Evolutionary conservation across 2,888 invertebrate species (phyloP), one percentile per base, ranked within the genome.

Genomic region (Clistopyga incitator): DNA sequence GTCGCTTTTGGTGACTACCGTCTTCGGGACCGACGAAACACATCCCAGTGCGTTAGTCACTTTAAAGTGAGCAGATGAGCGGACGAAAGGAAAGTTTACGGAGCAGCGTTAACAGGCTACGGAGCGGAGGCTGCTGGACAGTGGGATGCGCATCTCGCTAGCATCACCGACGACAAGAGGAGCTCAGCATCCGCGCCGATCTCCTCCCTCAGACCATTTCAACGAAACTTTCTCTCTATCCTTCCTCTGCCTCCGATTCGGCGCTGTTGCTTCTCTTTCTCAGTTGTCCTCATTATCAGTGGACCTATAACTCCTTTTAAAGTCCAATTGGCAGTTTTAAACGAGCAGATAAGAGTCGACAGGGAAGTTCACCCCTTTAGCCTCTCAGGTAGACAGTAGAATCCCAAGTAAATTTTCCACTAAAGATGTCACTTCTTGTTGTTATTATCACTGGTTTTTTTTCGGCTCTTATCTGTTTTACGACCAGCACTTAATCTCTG

Each of bases 121-220:
- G 10, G 10, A 38, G 38, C 38, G 8, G 10, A 10, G 38, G 10
- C 10, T 38, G 20, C 18, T 20, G 38, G 38, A 6, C 52, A 34
- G 71, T 34, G 20, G 64, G 68, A 56, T 79, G 56, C 42, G 10
- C 38, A 65, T 68, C 70, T 61, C 47, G 52, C 50, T 67, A 72
- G 54, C 25, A 78, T 71, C 85, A 68, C 20, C 71, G 54, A 38
- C 77, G 78, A 83, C 68, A 72, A 78, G 80, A 65, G 77, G 74
- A 84, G 81, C 83, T 11, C 25, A 34, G 65, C 65, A 77, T 81
- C 70, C 71, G 56, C 15, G 76, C 64, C 15, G 56, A 80, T 75
- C 75, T 68, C 1, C n/a, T n/a, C 34, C 2, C 56, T 13, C 25
- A 50, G 38, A 64, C 54, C 68, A 64, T 75, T 76, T 68, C 42